A percentile compares a stretch with the other conserved stretches of the same genome.
phyloP scores from a whole-genome alignment of 2,888 invertebrate genomes.

The Danaus chrysippus region DNA sequence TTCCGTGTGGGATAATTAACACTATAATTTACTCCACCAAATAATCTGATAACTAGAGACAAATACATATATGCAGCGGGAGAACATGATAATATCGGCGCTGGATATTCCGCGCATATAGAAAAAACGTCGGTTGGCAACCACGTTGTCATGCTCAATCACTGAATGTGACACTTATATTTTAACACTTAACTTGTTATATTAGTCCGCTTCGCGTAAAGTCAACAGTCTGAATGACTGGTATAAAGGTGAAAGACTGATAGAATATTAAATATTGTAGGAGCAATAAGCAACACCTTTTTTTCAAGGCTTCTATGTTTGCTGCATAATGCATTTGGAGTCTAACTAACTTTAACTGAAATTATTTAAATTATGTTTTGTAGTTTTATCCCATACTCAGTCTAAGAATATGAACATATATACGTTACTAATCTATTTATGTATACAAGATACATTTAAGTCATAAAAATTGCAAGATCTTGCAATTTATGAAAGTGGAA shows the following conservation, averaged over 20 bases:
- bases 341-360: too few relatives aligned
- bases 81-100: conserved; percentile 78
- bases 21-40: conserved; percentile 74
- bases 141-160: conserved; percentile 51
- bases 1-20: conserved; percentile 36
- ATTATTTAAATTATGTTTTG: too few relatives aligned
- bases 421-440: too few relatives aligned
- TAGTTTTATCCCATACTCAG: too few relatives aligned
- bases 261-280: not conserved
- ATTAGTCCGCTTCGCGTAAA: conserved; percentile 8
- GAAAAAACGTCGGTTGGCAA: conserved; percentile 76
- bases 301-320: too few relatives aligned
- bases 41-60: conserved; percentile 76
- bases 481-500: too few relatives aligned
- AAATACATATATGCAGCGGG: conserved; percentile 79
- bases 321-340: too few relatives aligned
- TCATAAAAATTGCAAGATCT: too few relatives aligned
- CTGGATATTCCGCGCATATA: conserved; percentile 74
- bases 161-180: conserved; percentile 26
- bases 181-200: conserved; percentile 11
- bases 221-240: conserved; percentile 1
- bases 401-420: too few relatives aligned
- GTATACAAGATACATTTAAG: too few relatives aligned
- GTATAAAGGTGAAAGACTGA: conserved; percentile 1
- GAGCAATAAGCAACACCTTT: too few relatives aligned